These are phyloP conservation scores for Entomyzon cyanotis DNA, from an alignment of 2,113 vertebrate species.

Conservation along the genomic window DNA sequence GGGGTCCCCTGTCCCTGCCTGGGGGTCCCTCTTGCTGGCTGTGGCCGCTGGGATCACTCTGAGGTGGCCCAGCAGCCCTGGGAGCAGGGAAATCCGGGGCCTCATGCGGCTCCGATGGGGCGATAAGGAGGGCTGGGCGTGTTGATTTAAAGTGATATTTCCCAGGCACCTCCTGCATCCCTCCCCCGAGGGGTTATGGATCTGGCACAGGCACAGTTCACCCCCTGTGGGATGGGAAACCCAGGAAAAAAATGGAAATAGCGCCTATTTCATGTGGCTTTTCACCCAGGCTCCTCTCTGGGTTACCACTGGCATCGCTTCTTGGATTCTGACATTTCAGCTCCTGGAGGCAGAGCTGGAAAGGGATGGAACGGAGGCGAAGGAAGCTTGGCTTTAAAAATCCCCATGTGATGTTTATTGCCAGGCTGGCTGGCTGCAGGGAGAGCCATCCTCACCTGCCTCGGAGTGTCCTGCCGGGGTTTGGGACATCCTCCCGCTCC, in stretches of 20 bases:
- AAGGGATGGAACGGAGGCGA: not conserved
- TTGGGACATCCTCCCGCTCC: not conserved
- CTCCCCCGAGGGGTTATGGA: not conserved
- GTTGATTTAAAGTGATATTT: not conserved
- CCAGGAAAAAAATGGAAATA: not conserved
- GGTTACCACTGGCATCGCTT: not conserved
- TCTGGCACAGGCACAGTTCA: not conserved
- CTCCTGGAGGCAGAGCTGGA: not conserved
- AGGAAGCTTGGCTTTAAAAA: not conserved
- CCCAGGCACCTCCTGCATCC: not conserved
- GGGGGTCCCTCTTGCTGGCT: not conserved
- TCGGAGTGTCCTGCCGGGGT: fast-evolving
- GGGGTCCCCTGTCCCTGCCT: fast-evolving
- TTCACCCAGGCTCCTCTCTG: not conserved
- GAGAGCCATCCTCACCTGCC: not conserved
- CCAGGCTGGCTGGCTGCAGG: not conserved
- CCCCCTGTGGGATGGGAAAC: not conserved
- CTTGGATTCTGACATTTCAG: not conserved
- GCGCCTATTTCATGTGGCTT: fast-evolving
- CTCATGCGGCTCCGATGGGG: not conserved
- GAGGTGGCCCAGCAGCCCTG: not conserved
- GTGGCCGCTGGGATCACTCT: not conserved
- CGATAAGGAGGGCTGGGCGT: not conserved
- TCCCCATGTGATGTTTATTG: fast-evolving
- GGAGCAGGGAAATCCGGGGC: not conserved